Conservation (phyloP, 2,888 invertebrate species). For the Drosophila limbata region DNA sequence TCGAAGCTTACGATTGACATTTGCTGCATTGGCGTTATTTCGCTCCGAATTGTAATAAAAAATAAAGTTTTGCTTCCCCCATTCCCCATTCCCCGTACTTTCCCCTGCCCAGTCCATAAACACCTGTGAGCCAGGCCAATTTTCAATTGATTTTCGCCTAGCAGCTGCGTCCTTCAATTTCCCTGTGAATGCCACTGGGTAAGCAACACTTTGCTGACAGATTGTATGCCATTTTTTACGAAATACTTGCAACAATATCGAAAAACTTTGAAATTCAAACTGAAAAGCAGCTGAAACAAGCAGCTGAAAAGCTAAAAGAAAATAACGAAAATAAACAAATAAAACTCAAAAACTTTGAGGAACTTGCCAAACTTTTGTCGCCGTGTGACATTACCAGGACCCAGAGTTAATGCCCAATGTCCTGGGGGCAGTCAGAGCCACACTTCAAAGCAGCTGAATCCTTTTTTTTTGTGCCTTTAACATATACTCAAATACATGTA, state of each 20-base stretch:
- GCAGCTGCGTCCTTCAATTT: constrained; percentile 39
- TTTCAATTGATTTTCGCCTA: constrained; percentile 72
- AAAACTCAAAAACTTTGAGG: constrained; percentile 45
- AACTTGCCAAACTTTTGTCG: constrained; percentile 55
- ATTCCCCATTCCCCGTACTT: neutral
- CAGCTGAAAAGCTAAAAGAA: constrained; percentile 57
- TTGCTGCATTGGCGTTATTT: constrained; percentile 59
- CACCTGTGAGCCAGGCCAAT: constrained; percentile 70
- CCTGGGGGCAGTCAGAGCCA: constrained; percentile 21
- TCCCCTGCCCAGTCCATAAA: constrained; percentile 50
- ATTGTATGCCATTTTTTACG: constrained; percentile 77
- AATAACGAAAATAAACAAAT: constrained; percentile 31
- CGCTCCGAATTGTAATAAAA: constrained; percentile 52
- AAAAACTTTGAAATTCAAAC: constrained; percentile 65
- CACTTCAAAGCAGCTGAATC: constrained; percentile 42
- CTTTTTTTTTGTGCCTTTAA: constrained; percentile 29
- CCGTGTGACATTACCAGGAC: constrained; percentile 67
- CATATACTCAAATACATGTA: constrained; percentile 18
- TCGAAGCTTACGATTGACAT: constrained; percentile 54
- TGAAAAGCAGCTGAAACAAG: constrained; percentile 71
- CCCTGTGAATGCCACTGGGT: constrained; percentile 40
- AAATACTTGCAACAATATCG: constrained; percentile 75
- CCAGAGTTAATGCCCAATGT: constrained; percentile 42
- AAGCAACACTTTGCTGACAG: constrained; percentile 71
- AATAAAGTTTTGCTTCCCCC: constrained; percentile 40